These are phyloP conservation scores for Lipophrys pholis DNA, from an alignment of 2,113 vertebrate species.

Conservation along the genomic window DNA sequence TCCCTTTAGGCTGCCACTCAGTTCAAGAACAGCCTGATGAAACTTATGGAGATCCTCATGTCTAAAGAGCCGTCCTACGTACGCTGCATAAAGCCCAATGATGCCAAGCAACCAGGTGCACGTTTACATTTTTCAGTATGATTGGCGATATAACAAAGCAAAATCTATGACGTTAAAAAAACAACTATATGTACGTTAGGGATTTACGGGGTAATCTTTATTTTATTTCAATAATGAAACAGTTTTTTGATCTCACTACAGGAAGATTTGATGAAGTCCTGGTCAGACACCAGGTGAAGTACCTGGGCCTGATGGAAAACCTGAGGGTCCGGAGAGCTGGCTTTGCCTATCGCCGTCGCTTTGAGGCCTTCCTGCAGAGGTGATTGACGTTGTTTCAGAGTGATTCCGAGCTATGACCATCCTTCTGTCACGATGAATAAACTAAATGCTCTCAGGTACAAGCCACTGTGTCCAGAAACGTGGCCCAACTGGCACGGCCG, in stretches of 20 bases:
- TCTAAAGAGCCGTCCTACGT: conserved; percentile 97
- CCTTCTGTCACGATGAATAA: conserved; percentile 5
- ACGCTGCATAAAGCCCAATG: conserved; percentile 97
- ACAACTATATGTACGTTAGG: no score
- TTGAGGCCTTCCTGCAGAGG: conserved; percentile 95
- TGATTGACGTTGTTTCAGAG: conserved; percentile 34
- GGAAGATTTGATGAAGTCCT: conserved; percentile 95
- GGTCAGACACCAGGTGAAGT: conserved; percentile 97
- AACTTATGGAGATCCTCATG: conserved; percentile 96
- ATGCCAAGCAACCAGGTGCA: conserved; percentile 93
- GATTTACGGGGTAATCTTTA: no score
- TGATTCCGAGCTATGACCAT: background rate
- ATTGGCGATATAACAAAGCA: no score
- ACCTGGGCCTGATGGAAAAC: conserved; percentile 98
- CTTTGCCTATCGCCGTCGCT: conserved; percentile 95
- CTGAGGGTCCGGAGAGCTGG: conserved; percentile 94
- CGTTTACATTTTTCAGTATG: no score
- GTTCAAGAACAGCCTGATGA: conserved; percentile 95
- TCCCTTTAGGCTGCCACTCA: conserved; percentile 90
- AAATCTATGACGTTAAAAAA: no score
- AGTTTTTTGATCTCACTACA: conserved; percentile 56
- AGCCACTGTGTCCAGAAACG: conserved; percentile 94
- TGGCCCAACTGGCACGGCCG: conserved; percentile 94
- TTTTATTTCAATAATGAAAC: background rate
- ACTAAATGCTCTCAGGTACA: conserved; percentile 85